A percentile compares a stretch with the other conserved stretches of the same genome.
These are phyloP conservation scores for Poecilia velifera DNA, from an alignment of 2,797 vertebrate genomes.

Conservation along the genomic window DNA sequence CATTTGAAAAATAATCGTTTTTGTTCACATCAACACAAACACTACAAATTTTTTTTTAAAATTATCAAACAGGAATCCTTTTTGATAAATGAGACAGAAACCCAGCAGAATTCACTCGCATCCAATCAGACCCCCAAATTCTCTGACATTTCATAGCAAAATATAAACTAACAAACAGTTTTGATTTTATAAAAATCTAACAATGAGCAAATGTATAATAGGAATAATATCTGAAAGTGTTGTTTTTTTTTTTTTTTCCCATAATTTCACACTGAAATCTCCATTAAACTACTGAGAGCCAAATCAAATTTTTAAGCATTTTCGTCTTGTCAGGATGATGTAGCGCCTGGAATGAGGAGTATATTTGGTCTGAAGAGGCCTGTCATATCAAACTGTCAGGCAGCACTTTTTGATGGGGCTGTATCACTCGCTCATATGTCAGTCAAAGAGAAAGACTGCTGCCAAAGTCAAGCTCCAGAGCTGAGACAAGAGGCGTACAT, in stretches of 20 bases:
- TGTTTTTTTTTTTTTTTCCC: background rate
- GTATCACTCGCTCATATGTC: slow-evolving; percentile 75
- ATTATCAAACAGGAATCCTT: background rate
- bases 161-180: background rate
- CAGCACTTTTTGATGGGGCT: slow-evolving; percentile 77
- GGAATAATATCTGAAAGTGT: background rate
- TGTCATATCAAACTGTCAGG: slow-evolving; percentile 81
- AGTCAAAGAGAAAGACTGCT: slow-evolving; percentile 73
- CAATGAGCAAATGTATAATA: slow-evolving; percentile 11
- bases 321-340: slow-evolving; percentile 76
- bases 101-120: background rate
- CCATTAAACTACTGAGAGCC: slow-evolving; percentile 39
- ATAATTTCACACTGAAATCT: slow-evolving; percentile 42
- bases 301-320: slow-evolving; percentile 51
- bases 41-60: background rate
- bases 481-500: slow-evolving; percentile 65
- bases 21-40: background rate
- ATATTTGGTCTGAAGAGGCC: slow-evolving; percentile 78
- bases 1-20: background rate
- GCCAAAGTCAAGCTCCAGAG: slow-evolving; percentile 76
- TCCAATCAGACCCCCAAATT: background rate
- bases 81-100: background rate
- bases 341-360: slow-evolving; percentile 76
- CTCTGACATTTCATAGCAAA: slow-evolving; percentile 10
- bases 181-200: background rate